A percentile compares a stretch with the other conserved stretches of the same genome.
These are phyloP conservation scores for Dunckerocampus dactyliophorus DNA, from an alignment of 2,113 vertebrate species.

Conservation along the genomic window DNA sequence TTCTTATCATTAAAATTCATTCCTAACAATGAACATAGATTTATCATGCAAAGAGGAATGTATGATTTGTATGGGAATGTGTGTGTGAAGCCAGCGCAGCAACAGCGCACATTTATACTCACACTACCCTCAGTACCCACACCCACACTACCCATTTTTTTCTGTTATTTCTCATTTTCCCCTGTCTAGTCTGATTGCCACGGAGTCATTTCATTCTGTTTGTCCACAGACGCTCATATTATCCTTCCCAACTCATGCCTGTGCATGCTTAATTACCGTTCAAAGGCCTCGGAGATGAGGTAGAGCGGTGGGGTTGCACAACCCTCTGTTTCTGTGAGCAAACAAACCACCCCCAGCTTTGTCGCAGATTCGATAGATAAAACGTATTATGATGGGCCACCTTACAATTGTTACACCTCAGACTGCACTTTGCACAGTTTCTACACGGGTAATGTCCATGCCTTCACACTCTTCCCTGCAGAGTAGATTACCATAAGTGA, in stretches of 20 bases:
- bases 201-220: constrained; percentile 10
- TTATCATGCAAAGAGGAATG: too few species aligned
- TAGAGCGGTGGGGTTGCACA: neutral
- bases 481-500: constrained; percentile 33
- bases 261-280: constrained; percentile 20
- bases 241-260: constrained; percentile 7
- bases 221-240: constrained; percentile 14
- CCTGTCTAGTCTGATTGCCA: constrained; percentile 4
- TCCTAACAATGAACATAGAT: too few species aligned
- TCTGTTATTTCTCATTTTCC: constrained; percentile 21
- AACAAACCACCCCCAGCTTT: constrained; percentile 4
- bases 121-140: neutral
- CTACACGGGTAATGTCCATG: constrained; percentile 5
- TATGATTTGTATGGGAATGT: constrained; percentile 3
- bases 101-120: neutral
- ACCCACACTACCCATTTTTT: neutral
- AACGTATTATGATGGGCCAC: neutral
- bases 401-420: neutral
- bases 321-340: neutral
- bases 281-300: constrained; percentile 7
- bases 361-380: neutral
- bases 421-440: constrained; percentile 11
- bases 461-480: constrained; percentile 6
- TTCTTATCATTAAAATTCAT: too few species aligned
- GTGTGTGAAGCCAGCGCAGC: neutral